Conservation (phyloP, 1,140 invertebrate species). For the Zelostemma sp. region DNA sequence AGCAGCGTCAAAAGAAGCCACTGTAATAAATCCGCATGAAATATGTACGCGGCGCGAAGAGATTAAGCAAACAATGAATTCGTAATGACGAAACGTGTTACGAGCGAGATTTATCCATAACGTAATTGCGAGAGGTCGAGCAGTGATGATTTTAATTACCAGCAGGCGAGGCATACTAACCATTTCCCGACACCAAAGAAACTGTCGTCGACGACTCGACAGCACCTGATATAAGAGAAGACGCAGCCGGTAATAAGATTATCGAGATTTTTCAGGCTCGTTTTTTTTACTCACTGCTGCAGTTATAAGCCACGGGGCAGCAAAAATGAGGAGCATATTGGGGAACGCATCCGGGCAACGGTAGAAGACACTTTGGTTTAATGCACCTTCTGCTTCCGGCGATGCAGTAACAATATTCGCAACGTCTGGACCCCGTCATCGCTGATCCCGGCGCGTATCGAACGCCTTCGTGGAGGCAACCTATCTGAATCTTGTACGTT, state of each 20-base stretch:
- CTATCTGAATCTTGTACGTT: conserved; percentile 60
- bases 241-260: conserved; percentile 15
- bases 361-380: conserved; percentile 83
- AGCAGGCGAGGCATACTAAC: conserved; percentile 47
- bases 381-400: conserved; percentile 82
- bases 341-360: conserved; percentile 80
- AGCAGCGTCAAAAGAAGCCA: neutral
- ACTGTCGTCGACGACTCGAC: conserved; percentile 55
- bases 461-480: conserved; percentile 81
- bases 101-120: conserved; percentile 11
- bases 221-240: conserved; percentile 48
- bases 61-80: neutral
- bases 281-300: conserved; percentile 70
- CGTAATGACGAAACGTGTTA: conserved; percentile 12
- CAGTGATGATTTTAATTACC: conserved; percentile 25
- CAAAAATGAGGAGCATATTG: conserved; percentile 80
- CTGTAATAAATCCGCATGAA: neutral
- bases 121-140: conserved; percentile 14
- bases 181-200: conserved; percentile 53
- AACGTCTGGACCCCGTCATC: conserved; percentile 81
- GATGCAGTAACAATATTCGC: conserved; percentile 92
- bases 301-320: conserved; percentile 88
- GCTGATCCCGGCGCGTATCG: conserved; percentile 86
- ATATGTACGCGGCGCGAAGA: neutral
- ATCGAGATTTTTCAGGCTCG: conserved; percentile 16